phyloP scores from a whole-genome alignment of 2,888 invertebrate genomes.

The Tricholauxania praeusta region DNA sequence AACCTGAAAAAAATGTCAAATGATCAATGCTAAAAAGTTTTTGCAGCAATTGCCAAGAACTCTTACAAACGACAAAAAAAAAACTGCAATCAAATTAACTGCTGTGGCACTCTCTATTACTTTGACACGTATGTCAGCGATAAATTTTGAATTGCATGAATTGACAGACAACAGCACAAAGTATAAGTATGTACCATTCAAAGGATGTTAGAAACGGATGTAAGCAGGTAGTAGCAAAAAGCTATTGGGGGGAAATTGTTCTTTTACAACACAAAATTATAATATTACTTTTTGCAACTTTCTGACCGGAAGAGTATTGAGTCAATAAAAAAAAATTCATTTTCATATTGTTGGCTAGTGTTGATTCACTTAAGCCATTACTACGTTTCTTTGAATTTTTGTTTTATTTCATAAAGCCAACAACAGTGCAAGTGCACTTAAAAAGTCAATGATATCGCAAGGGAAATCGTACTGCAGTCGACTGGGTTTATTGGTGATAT shows the following conservation, averaged over 20 bases:
- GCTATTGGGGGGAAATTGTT: not conserved
- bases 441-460: too few relatives aligned
- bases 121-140: constrained; percentile 4
- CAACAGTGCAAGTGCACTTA: too few relatives aligned
- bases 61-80: too few relatives aligned
- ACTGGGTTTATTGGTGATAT: too few relatives aligned
- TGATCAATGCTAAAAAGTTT: too few relatives aligned
- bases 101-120: not conserved
- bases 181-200: not conserved
- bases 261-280: not conserved
- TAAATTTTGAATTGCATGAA: constrained; percentile 4
- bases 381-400: too few relatives aligned
- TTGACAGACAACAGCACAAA: not conserved
- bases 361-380: too few relatives aligned
- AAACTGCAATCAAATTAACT: not conserved
- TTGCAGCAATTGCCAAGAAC: too few relatives aligned
- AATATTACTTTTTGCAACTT: not conserved
- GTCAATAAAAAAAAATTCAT: not conserved
- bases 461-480: too few relatives aligned
- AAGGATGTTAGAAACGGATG: not conserved
- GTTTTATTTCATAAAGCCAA: too few relatives aligned
- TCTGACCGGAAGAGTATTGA: not conserved
- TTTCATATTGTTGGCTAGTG: too few relatives aligned
- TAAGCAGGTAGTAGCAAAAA: not conserved
- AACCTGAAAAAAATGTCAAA: too few relatives aligned